A percentile compares a stretch with the other conserved stretches of the same genome.
phyloP scores from a whole-genome alignment of 2,113 vertebrate species.

The Gopherus flavomarginatus region DNA sequence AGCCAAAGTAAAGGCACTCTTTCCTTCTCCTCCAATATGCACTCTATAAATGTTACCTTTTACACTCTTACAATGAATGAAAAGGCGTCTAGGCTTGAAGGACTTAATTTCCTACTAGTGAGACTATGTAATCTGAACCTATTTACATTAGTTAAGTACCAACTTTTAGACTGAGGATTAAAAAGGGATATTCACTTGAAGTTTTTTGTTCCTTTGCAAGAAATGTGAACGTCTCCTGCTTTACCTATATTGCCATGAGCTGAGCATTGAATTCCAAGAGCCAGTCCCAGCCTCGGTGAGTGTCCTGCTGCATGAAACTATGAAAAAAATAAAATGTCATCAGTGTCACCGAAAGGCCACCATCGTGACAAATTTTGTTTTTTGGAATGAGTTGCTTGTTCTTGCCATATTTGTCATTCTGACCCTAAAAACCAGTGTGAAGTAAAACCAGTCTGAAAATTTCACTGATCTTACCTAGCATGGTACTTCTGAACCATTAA shows the following conservation, averaged over 20 bases:
- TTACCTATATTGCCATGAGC: slow-evolving; percentile 95
- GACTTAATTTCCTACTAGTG: neutral
- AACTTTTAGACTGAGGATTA: neutral
- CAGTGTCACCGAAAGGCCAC: neutral
- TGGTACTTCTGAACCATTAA: neutral
- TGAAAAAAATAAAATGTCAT: neutral
- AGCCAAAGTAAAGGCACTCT: neutral
- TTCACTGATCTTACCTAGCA: neutral
- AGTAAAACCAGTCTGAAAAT: neutral
- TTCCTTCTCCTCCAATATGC: neutral
- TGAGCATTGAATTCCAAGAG: slow-evolving; percentile 97
- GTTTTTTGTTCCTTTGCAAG: slow-evolving; percentile 76
- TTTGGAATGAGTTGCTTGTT: neutral
- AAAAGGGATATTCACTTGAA: neutral
- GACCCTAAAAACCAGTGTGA: neutral
- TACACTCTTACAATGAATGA: neutral
- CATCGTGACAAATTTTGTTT: neutral
- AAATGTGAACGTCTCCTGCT: slow-evolving; percentile 97
- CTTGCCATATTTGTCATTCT: neutral
- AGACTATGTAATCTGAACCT: neutral
- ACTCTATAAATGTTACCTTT: neutral
- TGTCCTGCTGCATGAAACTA: slow-evolving; percentile 25
- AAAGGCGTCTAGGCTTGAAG: neutral
- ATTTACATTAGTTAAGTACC: neutral
- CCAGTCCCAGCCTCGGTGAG: slow-evolving; percentile 95